These are phyloP conservation scores for Typhlichthys eigenmanni DNA, from an alignment of 2,797 vertebrate species.

Conservation along the genomic window DNA sequence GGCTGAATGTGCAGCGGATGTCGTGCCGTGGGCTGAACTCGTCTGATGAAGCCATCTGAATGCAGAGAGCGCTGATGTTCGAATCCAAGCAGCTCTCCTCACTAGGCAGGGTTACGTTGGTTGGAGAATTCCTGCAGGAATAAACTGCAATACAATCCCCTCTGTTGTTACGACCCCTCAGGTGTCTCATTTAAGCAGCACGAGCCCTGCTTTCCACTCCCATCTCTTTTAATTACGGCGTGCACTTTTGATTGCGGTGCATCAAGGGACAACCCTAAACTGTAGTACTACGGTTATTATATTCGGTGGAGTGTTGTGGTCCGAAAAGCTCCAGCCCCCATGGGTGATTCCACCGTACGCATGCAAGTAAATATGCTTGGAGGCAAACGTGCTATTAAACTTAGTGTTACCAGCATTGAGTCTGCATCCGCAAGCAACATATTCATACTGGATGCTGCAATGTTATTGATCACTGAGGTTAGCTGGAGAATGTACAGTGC, in stretches of 20 bases:
- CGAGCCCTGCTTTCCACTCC: conserved; percentile 10
- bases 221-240: conserved; percentile 20
- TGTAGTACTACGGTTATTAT: neutral
- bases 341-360: no score
- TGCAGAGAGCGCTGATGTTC: conserved; percentile 50
- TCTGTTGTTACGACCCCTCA: conserved; percentile 26
- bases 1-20: neutral
- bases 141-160: conserved; percentile 29
- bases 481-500: no score
- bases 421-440: no score
- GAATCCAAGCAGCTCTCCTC: conserved; percentile 38
- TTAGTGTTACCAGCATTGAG: no score
- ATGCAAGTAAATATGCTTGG: no score
- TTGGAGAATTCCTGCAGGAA: conserved; percentile 26
- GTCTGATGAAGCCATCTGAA: conserved; percentile 23
- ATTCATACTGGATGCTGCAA: no score
- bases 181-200: conserved; percentile 15
- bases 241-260: conserved; percentile 14
- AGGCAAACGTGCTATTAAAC: no score
- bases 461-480: no score
- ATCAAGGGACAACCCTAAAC: neutral
- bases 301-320: conserved; percentile 12
- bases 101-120: conserved; percentile 11
- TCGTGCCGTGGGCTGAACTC: neutral
- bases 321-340: conserved; percentile 29